phyloP scores from a whole-genome alignment of 2,888 invertebrate genomes.

The Petrolisthes manimaculis region DNA sequence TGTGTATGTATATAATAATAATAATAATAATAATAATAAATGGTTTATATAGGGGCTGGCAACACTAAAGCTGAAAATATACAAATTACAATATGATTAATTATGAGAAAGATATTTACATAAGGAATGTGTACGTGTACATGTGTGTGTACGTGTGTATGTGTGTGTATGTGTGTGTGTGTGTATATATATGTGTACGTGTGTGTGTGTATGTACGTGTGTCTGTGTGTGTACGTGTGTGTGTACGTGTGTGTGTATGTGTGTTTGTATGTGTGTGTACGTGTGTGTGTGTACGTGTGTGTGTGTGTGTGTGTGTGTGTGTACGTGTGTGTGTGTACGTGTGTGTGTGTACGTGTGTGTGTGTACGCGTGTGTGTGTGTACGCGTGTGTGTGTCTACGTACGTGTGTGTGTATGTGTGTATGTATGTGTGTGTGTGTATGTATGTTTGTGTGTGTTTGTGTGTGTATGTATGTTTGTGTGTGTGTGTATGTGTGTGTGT shows the following conservation, averaged over 20 bases:
- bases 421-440: slow-evolving; percentile 7
- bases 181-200: not conserved
- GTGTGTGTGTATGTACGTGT: slow-evolving; percentile 17
- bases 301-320: not conserved
- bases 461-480: no score
- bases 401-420: not conserved
- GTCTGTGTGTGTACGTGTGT: no score
- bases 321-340: not conserved
- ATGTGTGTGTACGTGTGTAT: slow-evolving; percentile 13
- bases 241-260: not conserved
- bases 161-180: slow-evolving; percentile 14
- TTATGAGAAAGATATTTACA: no score
- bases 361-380: not conserved
- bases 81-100: no score
- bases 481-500: not conserved
- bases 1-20: no score
- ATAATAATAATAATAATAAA: no score
- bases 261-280: no score
- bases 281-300: not conserved
- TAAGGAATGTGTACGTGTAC: no score
- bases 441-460: no score
- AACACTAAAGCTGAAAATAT: no score
- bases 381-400: not conserved
- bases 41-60: no score
- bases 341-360: not conserved